Percentiles rank a stretch among this genome's conserved stretches.
Evolutionary conservation across 2,888 invertebrate genomes (phyloP).

Genomic region (Nematopogon swammerdamellus): DNA sequence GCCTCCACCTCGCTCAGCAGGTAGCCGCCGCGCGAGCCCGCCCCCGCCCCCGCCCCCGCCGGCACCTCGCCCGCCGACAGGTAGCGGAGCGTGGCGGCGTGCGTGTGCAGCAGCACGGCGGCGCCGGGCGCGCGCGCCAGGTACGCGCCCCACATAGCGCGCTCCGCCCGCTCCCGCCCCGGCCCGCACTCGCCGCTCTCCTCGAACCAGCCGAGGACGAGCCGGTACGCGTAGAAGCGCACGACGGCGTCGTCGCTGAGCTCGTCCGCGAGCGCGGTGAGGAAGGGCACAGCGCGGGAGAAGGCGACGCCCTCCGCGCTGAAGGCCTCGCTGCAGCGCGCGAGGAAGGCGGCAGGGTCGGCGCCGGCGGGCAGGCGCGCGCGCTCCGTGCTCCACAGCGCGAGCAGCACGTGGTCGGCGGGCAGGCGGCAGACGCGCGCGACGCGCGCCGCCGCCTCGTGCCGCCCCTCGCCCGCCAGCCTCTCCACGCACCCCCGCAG

Average conservation of each 20-base stretch:
- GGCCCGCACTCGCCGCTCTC: constrained; percentile 35
- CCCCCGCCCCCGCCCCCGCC: constrained; percentile 23
- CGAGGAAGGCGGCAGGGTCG: constrained; percentile 49
- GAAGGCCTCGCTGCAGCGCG: constrained; percentile 61
- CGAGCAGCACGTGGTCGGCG: constrained; percentile 49
- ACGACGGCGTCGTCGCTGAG: too few relatives aligned
- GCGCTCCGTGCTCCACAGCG: constrained; percentile 53
- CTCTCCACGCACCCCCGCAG: constrained; percentile 51
- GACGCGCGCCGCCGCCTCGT: constrained; percentile 56
- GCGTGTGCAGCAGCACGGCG: constrained; percentile 28
- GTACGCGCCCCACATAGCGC: constrained; percentile 45
- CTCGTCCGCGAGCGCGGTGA: too few relatives aligned
- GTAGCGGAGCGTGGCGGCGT: constrained; percentile 32
- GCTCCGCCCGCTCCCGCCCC: constrained; percentile 39
- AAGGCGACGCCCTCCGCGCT: constrained; percentile 55
- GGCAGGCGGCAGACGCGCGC: constrained; percentile 47
- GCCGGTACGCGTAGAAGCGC: constrained; percentile 47
- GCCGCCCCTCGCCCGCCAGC: constrained; percentile 47
- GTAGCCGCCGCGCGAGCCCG: constrained; percentile 32
- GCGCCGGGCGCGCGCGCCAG: constrained; percentile 27
- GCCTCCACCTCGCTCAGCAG: constrained; percentile 40
- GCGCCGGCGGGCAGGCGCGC: constrained; percentile 29
- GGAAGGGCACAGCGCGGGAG: neutral
- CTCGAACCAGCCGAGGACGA: constrained; percentile 47
- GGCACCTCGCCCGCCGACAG: constrained; percentile 38